Conservation (phyloP, 2,888 invertebrate species). For the Agriotes lineatus region DNA sequence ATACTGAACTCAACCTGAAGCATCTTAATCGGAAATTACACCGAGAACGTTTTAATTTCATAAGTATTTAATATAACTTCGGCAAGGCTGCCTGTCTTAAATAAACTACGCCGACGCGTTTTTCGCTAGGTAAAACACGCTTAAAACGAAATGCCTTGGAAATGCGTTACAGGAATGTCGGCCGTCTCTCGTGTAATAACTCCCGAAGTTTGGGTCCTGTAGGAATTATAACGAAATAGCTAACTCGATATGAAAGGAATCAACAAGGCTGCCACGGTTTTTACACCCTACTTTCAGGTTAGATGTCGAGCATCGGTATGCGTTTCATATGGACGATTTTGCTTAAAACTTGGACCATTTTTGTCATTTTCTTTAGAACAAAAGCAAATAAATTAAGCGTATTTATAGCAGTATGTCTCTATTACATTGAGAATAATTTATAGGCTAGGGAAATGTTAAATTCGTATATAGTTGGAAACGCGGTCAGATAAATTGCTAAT, state of each 20-base stretch:
- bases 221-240: slow-evolving; percentile 30
- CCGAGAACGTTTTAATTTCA: too few relatives aligned
- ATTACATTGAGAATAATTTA: too few relatives aligned
- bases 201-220: slow-evolving; percentile 12
- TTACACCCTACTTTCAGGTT: slow-evolving; percentile 10
- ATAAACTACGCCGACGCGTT: not conserved
- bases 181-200: slow-evolving; percentile 16
- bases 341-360: slow-evolving; percentile 19
- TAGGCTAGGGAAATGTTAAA: too few relatives aligned
- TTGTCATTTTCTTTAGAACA: slow-evolving; percentile 20
- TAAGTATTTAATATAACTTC: not conserved
- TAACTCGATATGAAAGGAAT: slow-evolving; percentile 27
- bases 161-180: slow-evolving; percentile 16
- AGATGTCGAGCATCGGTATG: slow-evolving; percentile 26
- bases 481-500: too few relatives aligned
- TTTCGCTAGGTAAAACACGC: not conserved
- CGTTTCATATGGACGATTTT: slow-evolving; percentile 26
- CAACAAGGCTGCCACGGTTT: slow-evolving; percentile 17
- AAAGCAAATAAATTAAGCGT: not conserved
- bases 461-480: too few relatives aligned
- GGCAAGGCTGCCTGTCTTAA: not conserved
- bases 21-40: too few relatives aligned
- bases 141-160: slow-evolving; percentile 7
- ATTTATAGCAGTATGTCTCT: too few relatives aligned
- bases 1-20: too few relatives aligned